These are phyloP conservation scores for Oncorhynchus gorbuscha DNA, from an alignment of 2,113 vertebrate species.

Conservation along the genomic window DNA sequence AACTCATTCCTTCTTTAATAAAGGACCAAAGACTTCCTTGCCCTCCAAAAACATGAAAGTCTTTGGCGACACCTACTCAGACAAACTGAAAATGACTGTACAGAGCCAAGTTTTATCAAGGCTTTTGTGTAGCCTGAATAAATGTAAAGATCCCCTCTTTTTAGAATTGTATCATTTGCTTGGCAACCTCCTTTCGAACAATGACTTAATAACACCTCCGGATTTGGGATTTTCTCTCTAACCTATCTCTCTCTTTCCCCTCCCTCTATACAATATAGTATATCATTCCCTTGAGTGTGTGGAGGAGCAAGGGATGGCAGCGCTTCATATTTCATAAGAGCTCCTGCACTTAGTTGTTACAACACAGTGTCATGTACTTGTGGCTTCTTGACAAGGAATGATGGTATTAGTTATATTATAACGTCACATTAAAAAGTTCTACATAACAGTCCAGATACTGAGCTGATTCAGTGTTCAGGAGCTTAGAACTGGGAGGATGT, in stretches of 20 bases:
- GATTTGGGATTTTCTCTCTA: constrained; percentile 4
- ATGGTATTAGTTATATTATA: neutral
- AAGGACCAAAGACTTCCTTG: constrained; percentile 4
- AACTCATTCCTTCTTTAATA: neutral
- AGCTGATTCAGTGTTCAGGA: neutral
- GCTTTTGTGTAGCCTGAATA: constrained; percentile 17
- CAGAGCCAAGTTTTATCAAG: constrained; percentile 26
- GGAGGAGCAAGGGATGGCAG: constrained; percentile 22
- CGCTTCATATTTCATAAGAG: constrained; percentile 39
- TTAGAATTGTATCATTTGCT: constrained; percentile 22
- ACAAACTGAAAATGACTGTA: constrained; percentile 24
- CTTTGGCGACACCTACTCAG: constrained; percentile 11
- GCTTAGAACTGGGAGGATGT: neutral
- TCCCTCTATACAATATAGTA: constrained; percentile 9
- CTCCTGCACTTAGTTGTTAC: constrained; percentile 26
- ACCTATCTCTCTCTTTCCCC: neutral
- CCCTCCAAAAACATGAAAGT: constrained; percentile 6
- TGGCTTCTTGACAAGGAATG: constrained; percentile 18
- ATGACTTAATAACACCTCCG: constrained; percentile 12
- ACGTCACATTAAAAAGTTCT: neutral
- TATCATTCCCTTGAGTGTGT: constrained; percentile 21
- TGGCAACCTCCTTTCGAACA: constrained; percentile 21
- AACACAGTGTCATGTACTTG: constrained; percentile 11
- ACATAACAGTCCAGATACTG: neutral
- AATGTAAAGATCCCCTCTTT: constrained; percentile 7